Evolutionary conservation across 2,797 vertebrate genomes (phyloP), one percentile per base, ranked within the genome.

Genomic region (Todus mexicanus): DNA sequence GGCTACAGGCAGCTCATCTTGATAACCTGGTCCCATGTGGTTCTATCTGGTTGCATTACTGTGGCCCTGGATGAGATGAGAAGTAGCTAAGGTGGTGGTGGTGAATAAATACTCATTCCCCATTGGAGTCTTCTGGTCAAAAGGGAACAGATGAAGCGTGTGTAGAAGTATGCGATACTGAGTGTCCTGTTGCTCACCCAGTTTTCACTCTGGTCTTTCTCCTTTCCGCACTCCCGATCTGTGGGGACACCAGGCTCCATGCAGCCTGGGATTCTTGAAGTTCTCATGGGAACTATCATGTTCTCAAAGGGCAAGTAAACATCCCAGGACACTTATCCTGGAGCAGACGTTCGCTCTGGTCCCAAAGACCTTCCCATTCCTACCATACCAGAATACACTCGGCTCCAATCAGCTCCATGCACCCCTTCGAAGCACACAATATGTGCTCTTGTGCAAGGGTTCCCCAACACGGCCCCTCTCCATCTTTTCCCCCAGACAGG

Each of bases 231-330:
- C 7, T 80, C 53, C 53, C 19, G 6, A 4, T 78, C 70, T 11
- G 13, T 47, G 33, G 54, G 35, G 83, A 75, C 83, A 51, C 7
- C 47, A 35, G 21, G 15, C n/a, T 84, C 80, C 65, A 63, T 48
- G 11, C 10, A 75, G 94, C 70, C 89, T 92, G 91, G 66, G 82
- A 84, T 75, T 66, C 63, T 89, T 20, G 2, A 63, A 75, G 94
- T 93, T 95, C 95, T 95, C 95, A 93, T 75, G 95, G 92, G 94
- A 93, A 91, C 47, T 18, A 2, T 29, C 43, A 38, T 1, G 1
- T 51, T 83, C 87, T 87, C 79, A 84, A n/a, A 83, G 37, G 66
- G 11, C 63, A 54, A 88, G 47, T 96, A 93, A 96, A 93, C 92
- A 94, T 91, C 89, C 54, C 66, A 92, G 31, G 37, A 37, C 42